Evolutionary conservation across 2,113 vertebrate species (phyloP).

Genomic region (Nesogale talazaci): DNA sequence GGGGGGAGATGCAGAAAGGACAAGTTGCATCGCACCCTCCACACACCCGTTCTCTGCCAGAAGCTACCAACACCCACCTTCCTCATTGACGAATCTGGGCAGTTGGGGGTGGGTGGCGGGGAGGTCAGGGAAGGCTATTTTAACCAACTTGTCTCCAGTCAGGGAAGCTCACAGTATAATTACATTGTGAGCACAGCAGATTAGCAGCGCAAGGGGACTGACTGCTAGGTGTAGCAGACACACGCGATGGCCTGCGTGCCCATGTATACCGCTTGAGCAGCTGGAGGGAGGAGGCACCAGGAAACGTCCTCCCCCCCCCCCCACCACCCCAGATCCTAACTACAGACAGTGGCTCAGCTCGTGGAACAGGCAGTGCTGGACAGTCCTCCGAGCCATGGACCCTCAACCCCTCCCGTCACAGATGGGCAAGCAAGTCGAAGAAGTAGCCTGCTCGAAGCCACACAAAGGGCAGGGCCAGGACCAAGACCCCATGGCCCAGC

Average conservation of each 20-base stretch:
- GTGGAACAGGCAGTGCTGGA: no score
- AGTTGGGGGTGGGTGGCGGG: constrained; percentile 48
- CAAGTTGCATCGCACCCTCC: constrained; percentile 37
- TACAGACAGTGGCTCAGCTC: background rate
- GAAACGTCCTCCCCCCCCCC: background rate
- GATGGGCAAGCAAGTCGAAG: background rate
- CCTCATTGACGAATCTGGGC: constrained; percentile 74
- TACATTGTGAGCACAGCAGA: constrained; percentile 67
- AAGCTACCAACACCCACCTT: constrained; percentile 69
- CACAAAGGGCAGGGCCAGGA: rapidly evolving
- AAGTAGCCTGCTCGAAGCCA: background rate
- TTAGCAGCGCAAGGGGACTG: constrained; percentile 55
- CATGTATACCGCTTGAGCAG: background rate
- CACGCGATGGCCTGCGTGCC: background rate
- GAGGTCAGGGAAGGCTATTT: constrained; percentile 57
- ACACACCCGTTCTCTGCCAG: background rate
- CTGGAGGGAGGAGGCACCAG: background rate
- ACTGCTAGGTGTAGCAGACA: background rate
- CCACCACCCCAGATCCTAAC: background rate
- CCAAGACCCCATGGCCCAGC: background rate
- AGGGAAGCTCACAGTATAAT: constrained; percentile 76
- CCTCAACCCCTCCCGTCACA: background rate
- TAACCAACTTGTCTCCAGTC: constrained; percentile 57
- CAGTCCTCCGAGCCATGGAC: background rate
- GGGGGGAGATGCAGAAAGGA: constrained; percentile 24